phyloP scores from a whole-genome alignment of 2,113 vertebrate species.

The Protobothrops flavoviridis region DNA sequence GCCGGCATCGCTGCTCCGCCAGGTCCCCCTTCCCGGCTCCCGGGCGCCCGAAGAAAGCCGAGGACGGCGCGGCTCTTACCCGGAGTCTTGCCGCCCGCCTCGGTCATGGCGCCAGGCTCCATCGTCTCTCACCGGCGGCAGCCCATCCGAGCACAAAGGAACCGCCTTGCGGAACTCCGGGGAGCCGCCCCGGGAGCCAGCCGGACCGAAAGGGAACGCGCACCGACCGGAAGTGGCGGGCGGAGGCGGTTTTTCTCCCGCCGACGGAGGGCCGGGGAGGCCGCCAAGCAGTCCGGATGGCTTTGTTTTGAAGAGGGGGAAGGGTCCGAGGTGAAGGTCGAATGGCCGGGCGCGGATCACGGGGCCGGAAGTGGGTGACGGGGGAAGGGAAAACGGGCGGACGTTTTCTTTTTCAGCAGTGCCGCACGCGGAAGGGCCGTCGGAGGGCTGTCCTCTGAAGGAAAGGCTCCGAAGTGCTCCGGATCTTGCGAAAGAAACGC shows the following conservation, averaged over 20 bases:
- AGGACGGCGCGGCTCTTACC: not conserved
- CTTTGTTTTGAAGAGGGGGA: not conserved
- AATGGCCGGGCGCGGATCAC: not conserved
- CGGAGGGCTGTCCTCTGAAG: not conserved
- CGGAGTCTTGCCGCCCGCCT: not conserved
- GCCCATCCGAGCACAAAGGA: constrained; percentile 21
- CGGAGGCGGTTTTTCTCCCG: not conserved
- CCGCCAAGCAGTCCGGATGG: not conserved
- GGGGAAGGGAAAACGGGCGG: not conserved
- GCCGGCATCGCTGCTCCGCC: not conserved
- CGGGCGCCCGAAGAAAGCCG: not conserved
- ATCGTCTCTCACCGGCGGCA: not conserved
- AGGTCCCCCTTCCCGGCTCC: not conserved
- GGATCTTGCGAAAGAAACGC: not conserved
- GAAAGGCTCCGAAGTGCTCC: not conserved
- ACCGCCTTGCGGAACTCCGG: not conserved
- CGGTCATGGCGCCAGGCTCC: constrained; percentile 16
- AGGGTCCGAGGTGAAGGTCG: not conserved
- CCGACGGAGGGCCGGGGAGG: not conserved
- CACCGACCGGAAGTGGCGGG: not conserved
- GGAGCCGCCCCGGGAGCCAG: not conserved
- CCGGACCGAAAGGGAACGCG: not conserved
- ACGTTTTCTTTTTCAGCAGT: not conserved
- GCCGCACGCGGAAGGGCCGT: no score
- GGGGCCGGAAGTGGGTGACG: not conserved